These are phyloP conservation scores for Amblyjoppa fuscipennis DNA, from an alignment of 2,888 invertebrate genomes.

Conservation along the genomic window DNA sequence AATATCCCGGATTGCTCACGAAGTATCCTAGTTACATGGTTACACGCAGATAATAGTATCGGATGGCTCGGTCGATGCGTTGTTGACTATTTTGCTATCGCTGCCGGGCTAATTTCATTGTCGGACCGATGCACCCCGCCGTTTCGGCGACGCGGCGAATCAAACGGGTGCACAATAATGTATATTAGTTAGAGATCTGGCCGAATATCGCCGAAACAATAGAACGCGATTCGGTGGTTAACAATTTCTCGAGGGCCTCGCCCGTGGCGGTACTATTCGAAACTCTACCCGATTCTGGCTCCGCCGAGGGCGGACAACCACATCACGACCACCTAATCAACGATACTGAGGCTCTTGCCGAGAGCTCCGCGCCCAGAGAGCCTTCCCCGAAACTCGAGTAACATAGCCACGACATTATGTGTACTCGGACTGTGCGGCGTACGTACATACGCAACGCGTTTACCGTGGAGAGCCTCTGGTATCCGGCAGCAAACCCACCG, in stretches of 20 bases:
- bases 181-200: slow-evolving; percentile 56
- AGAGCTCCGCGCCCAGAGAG: slow-evolving; percentile 20
- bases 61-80: neutral
- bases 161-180: slow-evolving; percentile 47
- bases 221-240: slow-evolving; percentile 44
- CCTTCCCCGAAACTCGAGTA: slow-evolving; percentile 22
- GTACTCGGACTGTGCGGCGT: slow-evolving; percentile 34
- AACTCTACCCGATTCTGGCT: neutral
- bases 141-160: neutral
- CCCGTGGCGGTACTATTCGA: neutral
- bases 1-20: slow-evolving; percentile 14
- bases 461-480: neutral
- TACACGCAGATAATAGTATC: slow-evolving; percentile 5
- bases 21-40: slow-evolving; percentile 9
- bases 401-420: slow-evolving; percentile 57
- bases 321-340: slow-evolving; percentile 63
- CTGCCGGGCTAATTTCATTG: slow-evolving; percentile 15
- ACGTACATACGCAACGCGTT: slow-evolving; percentile 20
- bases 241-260: slow-evolving; percentile 49
- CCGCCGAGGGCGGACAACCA: slow-evolving; percentile 26
- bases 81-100: slow-evolving; percentile 4
- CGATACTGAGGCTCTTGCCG: slow-evolving; percentile 55
- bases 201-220: slow-evolving; percentile 58
- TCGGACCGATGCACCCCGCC: neutral
- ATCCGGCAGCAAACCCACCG: slow-evolving; percentile 30